Evolutionary conservation across 2,113 vertebrate species (phyloP), one percentile per base, ranked within the genome.

Genomic region (Pelobates fuscus): DNA sequence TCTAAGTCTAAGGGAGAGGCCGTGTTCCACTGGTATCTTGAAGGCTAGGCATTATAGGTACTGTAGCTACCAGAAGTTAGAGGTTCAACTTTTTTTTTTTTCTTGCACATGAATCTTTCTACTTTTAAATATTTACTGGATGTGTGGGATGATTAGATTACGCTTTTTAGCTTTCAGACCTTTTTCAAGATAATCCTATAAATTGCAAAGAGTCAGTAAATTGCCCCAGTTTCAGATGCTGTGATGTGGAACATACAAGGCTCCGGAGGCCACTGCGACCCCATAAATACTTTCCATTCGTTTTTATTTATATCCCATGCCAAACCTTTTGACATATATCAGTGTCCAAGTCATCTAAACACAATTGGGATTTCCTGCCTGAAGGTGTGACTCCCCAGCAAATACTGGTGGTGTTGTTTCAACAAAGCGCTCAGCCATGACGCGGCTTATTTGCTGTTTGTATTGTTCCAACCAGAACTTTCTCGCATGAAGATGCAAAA

Each of bases 311-410:
- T 72, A 54, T n/a, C 5, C 1, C 11, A 64, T 26, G 15, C 44
- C 18, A 24, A 64, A 32, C 58, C 60, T 72, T 71, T 64, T 72
- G 59, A 72, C 70, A 62, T 64, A 41, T 59, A 32, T 72, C 43
- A 49, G 70, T 60, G 54, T 25, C 15, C 6, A 23, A 70, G 67
- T 58, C 57, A 70, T 57, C 52, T 43, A 58, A 70, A 59, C 54
- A 71, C 41, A 71, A 62, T 26, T 62, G 58, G 59, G 59, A 52
- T 63, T 71, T 71, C 70, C 59, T 49, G 70, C 59, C 18, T 30
- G 12, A 14, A 64, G 44, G 70, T 62, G 58, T 23, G 70, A 63
- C 59, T 54, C 59, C 43, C 15, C 12, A 63, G 43, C 70, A 63
- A 72, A 72, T 37, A 64, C 23, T 62, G 24, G 15, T 72, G 57